Base-by-base conservation (phyloP, 2,113 vertebrate genomes). In the Syrrhaptes paradoxus region DNA sequence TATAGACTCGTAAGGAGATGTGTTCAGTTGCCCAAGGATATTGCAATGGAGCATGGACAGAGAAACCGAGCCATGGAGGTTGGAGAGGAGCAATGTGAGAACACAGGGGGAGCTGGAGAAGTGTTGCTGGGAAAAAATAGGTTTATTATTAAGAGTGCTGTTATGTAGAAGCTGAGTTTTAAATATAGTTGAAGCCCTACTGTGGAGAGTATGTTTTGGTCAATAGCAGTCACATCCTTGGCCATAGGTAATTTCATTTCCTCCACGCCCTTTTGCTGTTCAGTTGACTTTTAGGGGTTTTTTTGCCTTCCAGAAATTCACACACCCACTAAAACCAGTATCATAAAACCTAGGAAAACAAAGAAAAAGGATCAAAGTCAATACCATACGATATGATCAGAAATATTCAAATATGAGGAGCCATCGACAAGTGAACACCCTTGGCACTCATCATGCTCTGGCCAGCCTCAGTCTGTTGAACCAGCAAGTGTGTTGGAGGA, bases 381-480 rank as follows among this genome's bases (percentile, higher is more conserved):
- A 7, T 6, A 14, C 12, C 4, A 1, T 63, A 6, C 7, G 0
- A 26, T 15, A 11, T 21, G 8, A 26, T 17, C 20, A n/a, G 38
- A 52, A 48, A 59, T 34, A 28, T 2, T 43, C 6, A 5, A 11
- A 8, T 24, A 48, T 13, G 17, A 6, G 11, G 22, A 79, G 48
- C 34, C 19, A 5, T 11, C 13, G 9, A 10, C 2, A 24, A 43
- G 61, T 26, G 7, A 10, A 12, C 3, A 36, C 13, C 51, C 57
- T 21, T 15, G 41, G 41, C 41, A 41, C 41, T 41, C 41, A 14
- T 41, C 41, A 5, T 41, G 41, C 24, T 22, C 38, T 17, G 54
- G 38, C 67, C n/a, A 61, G 74, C 70, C 61, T 32, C 17, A 70
- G 45, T 22, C 28, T 25, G 15, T 34, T 49, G 87, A 43, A 34